Base-by-base conservation (phyloP, 2,888 invertebrate genomes). In the Netelia fuscicornis region DNA sequence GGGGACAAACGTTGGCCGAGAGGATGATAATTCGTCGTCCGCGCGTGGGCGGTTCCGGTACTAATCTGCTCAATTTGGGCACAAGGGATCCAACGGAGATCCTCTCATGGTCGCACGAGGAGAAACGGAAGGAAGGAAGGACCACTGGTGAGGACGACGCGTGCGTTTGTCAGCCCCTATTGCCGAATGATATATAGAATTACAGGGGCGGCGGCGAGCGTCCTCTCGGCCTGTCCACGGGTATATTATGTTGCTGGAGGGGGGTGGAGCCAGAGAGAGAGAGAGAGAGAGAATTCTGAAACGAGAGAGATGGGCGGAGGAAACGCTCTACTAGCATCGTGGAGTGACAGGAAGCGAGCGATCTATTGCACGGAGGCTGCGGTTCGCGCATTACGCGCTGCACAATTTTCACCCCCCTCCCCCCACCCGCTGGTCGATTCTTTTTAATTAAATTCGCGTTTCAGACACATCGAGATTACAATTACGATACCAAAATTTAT, bases 311-410 rank as follows among this genome's bases (percentile, higher is more conserved):
- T 20, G 17, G 23, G n/a, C 17, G 20, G 70, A 68, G 72, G 68
- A 58, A 70, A 13, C 64, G 30, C 70, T 74, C 70, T 62, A 84
- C 87, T 85, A 83, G 83, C 76, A 81, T 88, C 87, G 80, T 84
- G 86, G 81, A 90, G 87, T 89, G 89, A 90, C 90, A 87, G 84
- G 87, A 85, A 87, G 87, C 88, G 89, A 84, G 67, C 58, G 67
- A 76, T 76, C 60, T 60, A 64, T 76, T 60, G 52, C 58, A 25
- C 48, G 10, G 62, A 42, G 72, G 42, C 67, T 48, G 64, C 42
- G 44, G 48, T 30, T n/a, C 65, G 37, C 52, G 44, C 54, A n/a
- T 54, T 25, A 48, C 10, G 42, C 30, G 17, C 67, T 23, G 17
- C 48, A 60, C 67, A 67, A 64, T 10, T 64, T 52, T 58, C 20